Base-by-base conservation (phyloP, 2,888 invertebrate genomes). In the Scaptomyza parva region DNA sequence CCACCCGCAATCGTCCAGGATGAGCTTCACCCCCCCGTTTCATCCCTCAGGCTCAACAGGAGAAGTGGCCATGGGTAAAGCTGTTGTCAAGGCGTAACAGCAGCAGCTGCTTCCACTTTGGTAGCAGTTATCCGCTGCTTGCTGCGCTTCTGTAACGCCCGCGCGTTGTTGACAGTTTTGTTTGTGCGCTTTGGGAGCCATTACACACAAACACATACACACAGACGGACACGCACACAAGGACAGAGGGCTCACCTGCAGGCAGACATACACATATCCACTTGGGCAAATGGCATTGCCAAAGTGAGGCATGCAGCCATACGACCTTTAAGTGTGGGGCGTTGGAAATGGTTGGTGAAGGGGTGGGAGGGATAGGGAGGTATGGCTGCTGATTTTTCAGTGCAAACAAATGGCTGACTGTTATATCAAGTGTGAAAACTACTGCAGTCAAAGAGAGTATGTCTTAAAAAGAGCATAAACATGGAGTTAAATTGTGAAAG, bases 391-490 rank as follows among this genome's bases (percentile, higher is more conserved):
- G 54, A 60, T 59, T 28, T 43, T 51, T 39, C 55, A 50, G 55
- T 48, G 62, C 78, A 71, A 71, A 58, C 75, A 75, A 86, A 86
- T 78, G 81, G 62, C 55, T 58, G 68, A 58, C 64, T 65, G 72
- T 77, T 71, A 71, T 77, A 71, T 70, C 75, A 86, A 81, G 78
- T 86, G 81, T 77, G 71, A 84, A 86, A 80, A 78, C 74, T 69
- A 65, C 69, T 74, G 61, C 72, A 64, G 41, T 41, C 39, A 47
- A 37, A 43, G 14, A 35, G 57, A 52, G 33, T 43, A 20, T 12
- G 1, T 33, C 48, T 11, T 22, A 20, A 20, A 14, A 48, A 22
- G 30, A 18, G 24, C 20, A 33, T 9, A 66, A 14, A 37, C 5
- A 17, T 35, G 6, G 2, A 20, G 20, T 11, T 37, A 1, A 2